Base-by-base conservation (phyloP, 2,888 invertebrate species). In the Cyrtodaria siliqua region DNA sequence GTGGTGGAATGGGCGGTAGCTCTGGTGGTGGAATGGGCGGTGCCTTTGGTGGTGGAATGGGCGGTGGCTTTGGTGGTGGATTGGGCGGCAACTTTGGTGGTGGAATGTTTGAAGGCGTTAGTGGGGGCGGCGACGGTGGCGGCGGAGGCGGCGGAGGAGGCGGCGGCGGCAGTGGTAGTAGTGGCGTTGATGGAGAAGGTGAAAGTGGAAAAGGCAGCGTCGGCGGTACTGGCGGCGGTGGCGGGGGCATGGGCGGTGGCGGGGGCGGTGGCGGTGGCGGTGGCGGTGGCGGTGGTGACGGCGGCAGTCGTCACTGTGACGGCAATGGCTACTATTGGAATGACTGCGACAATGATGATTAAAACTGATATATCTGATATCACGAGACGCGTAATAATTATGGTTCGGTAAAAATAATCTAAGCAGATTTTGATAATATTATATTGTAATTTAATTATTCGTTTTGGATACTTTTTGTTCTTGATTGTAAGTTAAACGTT, bases 261-360 rank as follows among this genome's bases (percentile, higher is more conserved):
- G 33, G 33, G 6, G 33, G 33, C 4, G 33, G 33, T 33, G 33
- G 33, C 9, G 33, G 9, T 6, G 63, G 63, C 16, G 50, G 38
- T n/a, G 42, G 47, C n/a, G 66, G 66, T n/a, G 55, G 33, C 9
- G 33, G 27, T 16, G 26, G 27, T 3, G 55, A 50, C 2, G 23
- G 50, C 3, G 18, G 23, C n/a, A 38, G 62, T 33, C 24, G 66
- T n/a, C 27, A 18, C 9, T 16, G 27, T 16, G 26, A 16, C 9
- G 55, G 20, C 2, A 24, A 23, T 2, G 18, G 23, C n/a, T 56
- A 56, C 44, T 42, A 66, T 9, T 26, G 33, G 12, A 14, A 42
- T 16, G n/a, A 42, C 2, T 6, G 18, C 38, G 66, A 57, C 26
- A 56, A 57, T 24, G 55, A 57, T 26, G 57, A 42, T 40, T 52